These are phyloP conservation scores for Drosophila kepulauana DNA, from an alignment of 1,140 invertebrate species.

Conservation along the genomic window DNA sequence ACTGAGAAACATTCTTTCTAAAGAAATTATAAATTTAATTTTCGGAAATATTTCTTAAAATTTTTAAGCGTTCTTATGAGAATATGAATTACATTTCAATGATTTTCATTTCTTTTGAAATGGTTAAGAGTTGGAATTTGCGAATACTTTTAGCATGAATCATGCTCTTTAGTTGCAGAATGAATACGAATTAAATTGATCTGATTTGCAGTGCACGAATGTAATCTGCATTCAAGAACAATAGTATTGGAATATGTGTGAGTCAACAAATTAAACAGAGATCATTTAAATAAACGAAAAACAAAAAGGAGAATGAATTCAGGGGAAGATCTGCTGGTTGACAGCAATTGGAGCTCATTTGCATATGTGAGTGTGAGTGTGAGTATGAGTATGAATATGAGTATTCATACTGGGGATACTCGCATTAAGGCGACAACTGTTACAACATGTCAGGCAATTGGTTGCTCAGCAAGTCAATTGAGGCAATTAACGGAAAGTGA, in stretches of 20 bases:
- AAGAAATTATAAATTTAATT: too few relatives aligned
- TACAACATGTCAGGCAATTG: slow-evolving; percentile 64
- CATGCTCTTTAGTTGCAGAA: background rate
- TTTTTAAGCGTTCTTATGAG: background rate
- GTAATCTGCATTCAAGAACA: background rate
- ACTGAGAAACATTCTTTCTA: too few relatives aligned
- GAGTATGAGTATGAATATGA: background rate
- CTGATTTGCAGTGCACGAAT: background rate
- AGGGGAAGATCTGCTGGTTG: slow-evolving; percentile 10
- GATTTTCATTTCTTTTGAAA: background rate
- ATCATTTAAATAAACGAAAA: slow-evolving; percentile 1
- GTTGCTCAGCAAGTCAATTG: slow-evolving; percentile 51
- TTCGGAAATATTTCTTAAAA: too few relatives aligned
- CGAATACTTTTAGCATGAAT: slow-evolving; percentile 1
- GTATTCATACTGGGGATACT: background rate
- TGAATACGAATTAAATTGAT: slow-evolving; percentile 12
- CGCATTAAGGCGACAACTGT: slow-evolving; percentile 33
- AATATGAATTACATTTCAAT: background rate
- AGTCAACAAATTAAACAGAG: slow-evolving; percentile 7
- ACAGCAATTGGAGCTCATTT: slow-evolving; percentile 28
- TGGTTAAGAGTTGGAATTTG: slow-evolving; percentile 4
- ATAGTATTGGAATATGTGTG: background rate
- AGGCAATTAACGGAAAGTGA: slow-evolving; percentile 75
- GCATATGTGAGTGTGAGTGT: slow-evolving; percentile 14
- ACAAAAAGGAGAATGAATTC: background rate